A percentile compares a stretch with the other conserved stretches of the same genome.
phyloP scores from a whole-genome alignment of 1,140 invertebrate species.

The Saccostrea glomerata region DNA sequence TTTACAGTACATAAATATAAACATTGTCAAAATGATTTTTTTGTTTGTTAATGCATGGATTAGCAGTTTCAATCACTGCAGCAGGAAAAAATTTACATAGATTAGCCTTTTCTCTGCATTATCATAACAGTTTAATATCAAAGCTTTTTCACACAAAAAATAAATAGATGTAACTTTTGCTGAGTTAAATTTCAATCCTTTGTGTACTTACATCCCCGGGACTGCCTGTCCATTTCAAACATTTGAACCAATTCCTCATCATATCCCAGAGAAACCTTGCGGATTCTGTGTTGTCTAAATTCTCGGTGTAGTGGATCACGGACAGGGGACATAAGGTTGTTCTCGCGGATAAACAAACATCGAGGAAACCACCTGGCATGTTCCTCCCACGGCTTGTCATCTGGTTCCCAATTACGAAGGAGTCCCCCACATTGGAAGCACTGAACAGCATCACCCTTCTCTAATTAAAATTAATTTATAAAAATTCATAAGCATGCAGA shows the following conservation, averaged over 20 bases:
- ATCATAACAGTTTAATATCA: no score
- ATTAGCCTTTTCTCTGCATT: not conserved
- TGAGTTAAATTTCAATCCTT: not conserved
- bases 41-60: no score
- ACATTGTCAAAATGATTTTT: no score
- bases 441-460: slow-evolving; percentile 44
- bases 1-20: no score
- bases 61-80: no score
- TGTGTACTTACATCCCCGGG: slow-evolving; percentile 1
- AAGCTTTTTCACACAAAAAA: not conserved
- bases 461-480: slow-evolving; percentile 7
- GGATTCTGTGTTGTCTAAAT: not conserved
- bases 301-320: not conserved
- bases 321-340: not conserved
- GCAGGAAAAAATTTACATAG: not conserved
- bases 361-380: slow-evolving; percentile 42
- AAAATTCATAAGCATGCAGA: not conserved
- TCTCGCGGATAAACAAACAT: slow-evolving; percentile 43
- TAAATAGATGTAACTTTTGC: no score
- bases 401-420: slow-evolving; percentile 38
- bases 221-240: not conserved
- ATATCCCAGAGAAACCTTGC: slow-evolving; percentile 38
- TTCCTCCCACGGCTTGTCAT: slow-evolving; percentile 39
- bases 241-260: slow-evolving; percentile 20
- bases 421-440: slow-evolving; percentile 47